Evolutionary conservation across 2,797 vertebrate genomes (phyloP).

Genomic region (Sebastes iracundus): DNA sequence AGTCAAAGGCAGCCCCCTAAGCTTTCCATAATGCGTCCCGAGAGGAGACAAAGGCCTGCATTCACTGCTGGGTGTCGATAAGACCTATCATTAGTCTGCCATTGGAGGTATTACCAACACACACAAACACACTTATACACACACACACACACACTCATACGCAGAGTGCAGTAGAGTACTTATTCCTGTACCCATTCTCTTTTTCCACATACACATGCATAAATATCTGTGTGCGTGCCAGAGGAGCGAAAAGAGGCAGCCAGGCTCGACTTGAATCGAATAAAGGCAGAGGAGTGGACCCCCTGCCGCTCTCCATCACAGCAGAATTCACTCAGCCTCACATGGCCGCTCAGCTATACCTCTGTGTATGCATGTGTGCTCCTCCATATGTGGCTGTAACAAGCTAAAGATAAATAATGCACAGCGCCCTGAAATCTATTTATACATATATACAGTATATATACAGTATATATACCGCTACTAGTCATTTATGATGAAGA

Average conservation of each 20-base stretch:
- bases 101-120: slow-evolving; percentile 76
- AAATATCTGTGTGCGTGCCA: slow-evolving; percentile 53
- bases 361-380: slow-evolving; percentile 2
- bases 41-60: slow-evolving; percentile 78
- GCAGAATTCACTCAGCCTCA: slow-evolving; percentile 56
- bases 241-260: slow-evolving; percentile 59
- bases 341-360: slow-evolving; percentile 20
- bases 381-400: not conserved
- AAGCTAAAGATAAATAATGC: not conserved
- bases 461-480: not conserved
- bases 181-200: slow-evolving; percentile 50
- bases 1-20: slow-evolving; percentile 77
- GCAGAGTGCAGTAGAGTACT: slow-evolving; percentile 49
- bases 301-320: slow-evolving; percentile 65
- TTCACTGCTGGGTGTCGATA: slow-evolving; percentile 82
- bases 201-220: slow-evolving; percentile 44
- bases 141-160: slow-evolving; percentile 5
- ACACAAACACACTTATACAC: slow-evolving; percentile 42
- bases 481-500: not conserved
- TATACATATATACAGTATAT: not conserved
- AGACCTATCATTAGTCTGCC: slow-evolving; percentile 82
- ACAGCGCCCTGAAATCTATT: not conserved
- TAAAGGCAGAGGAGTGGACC: slow-evolving; percentile 64
- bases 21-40: slow-evolving; percentile 77
- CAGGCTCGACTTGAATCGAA: slow-evolving; percentile 62